Evolutionary conservation across 2,888 invertebrate genomes (phyloP), one percentile per base, ranked within the genome.

Genomic region (Cryptocephalus primarius): DNA sequence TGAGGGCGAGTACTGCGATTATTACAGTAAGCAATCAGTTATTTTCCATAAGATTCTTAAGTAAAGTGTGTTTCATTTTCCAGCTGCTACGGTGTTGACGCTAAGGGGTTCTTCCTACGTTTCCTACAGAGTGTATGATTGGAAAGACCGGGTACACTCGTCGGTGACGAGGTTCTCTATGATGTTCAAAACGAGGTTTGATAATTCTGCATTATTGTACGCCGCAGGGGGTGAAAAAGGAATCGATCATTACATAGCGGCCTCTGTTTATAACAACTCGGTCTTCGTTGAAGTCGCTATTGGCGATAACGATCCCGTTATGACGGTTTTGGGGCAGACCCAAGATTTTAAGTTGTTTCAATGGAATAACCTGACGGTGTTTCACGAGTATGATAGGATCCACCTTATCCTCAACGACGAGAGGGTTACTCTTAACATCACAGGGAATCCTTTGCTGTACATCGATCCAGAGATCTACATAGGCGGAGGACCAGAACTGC

Each of bases 391-490:
- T 47, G 81, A 82, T 54, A 75, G 75, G 11, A 79, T 93, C 0
- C 75, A 78, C 56, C 78, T 93, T 11, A 80, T 84, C 53, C 73
- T 94, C 38, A 90, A 94, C 69, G 75, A 80, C 42, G 82, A 84
- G 60, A 77, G 73, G 33, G 79, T 82, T 57, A 73, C 77, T 0
- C 75, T 88, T 44, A 83, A 86, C 62, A 75, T 89, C 40, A 82
- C 84, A 1, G 85, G 85, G 9, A 78, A 79, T 64, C 78, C 76
- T 49, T 79, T 85, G 64, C 76, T 94, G 51, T 87, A 90, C 58
- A 89, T 94, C 54, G 93, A 94, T 73, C 93, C 94, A 33, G 90
- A 92, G 70, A 89, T 94, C 56, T 93, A 92, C 67, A 87, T 94
- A 55, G 92, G 91, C 3, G 70, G 70, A 14, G 70, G 71, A 4